Percentiles rank a stretch among this genome's conserved stretches.
phyloP scores from a whole-genome alignment of 2,797 vertebrate genomes.

The Iguana delicatissima region DNA sequence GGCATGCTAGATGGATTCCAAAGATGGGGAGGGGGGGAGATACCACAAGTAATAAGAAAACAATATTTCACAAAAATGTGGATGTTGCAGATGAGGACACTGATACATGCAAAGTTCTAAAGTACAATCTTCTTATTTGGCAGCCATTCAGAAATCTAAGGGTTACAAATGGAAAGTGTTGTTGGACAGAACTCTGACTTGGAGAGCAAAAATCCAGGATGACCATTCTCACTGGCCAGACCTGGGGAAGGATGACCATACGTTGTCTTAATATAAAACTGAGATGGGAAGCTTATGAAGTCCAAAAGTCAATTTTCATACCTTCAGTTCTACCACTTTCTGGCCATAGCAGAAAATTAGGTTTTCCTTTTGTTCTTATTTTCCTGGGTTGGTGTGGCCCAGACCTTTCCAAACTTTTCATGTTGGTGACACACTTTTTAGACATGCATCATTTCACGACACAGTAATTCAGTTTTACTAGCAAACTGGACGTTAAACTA shows the following conservation, averaged over 20 bases:
- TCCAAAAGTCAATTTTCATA: too few relatives aligned
- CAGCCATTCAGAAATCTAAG: background rate
- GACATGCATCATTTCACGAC: too few relatives aligned
- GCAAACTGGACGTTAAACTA: too few relatives aligned
- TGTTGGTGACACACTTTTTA: too few relatives aligned
- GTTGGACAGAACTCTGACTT: background rate
- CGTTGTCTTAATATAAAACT: background rate
- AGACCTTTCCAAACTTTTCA: too few relatives aligned
- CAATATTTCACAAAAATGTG: background rate
- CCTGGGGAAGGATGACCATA: background rate
- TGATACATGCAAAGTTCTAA: background rate
- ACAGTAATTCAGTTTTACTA: too few relatives aligned
- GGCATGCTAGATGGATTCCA: background rate
- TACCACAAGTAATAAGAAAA: background rate
- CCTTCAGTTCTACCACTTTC: too few relatives aligned
- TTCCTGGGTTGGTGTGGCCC: too few relatives aligned
- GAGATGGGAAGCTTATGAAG: background rate
- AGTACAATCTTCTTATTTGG: background rate
- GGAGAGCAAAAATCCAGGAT: background rate
- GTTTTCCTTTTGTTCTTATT: too few relatives aligned
- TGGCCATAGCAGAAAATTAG: too few relatives aligned
- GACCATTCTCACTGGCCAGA: background rate
- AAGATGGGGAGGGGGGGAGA: background rate
- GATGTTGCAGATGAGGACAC: background rate
- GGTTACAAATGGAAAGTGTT: background rate